phyloP scores from a whole-genome alignment of 2,113 vertebrate species.

The Carettochelys insculpta region DNA sequence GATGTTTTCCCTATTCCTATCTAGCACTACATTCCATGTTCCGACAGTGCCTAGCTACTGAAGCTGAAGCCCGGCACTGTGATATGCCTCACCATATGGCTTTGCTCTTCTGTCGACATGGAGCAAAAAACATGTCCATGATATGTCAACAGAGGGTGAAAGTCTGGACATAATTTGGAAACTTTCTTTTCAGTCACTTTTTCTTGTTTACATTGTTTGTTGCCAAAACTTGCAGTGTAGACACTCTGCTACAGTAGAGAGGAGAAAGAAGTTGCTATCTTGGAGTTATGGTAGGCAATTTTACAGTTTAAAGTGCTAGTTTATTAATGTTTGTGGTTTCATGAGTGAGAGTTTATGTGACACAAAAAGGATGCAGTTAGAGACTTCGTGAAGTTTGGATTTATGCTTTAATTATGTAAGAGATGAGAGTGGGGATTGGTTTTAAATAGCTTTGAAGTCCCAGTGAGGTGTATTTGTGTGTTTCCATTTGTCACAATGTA shows the following conservation, averaged over 20 bases:
- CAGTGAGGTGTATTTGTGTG: constrained; percentile 48
- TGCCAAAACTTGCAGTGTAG: no score
- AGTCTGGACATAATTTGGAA: no score
- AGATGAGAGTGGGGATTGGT: neutral
- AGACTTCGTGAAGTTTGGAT: neutral
- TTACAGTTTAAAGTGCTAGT: neutral
- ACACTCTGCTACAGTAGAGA: neutral
- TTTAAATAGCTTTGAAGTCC: constrained; percentile 25
- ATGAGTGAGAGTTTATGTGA: neutral
- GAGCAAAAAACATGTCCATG: no score
- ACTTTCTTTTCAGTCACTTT: no score
- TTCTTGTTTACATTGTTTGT: no score
- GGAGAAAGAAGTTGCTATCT: neutral
- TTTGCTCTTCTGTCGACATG: no score
- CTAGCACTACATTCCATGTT: no score
- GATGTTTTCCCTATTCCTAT: no score
- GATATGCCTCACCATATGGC: no score
- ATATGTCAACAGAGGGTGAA: no score
- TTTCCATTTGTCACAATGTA: constrained; percentile 22
- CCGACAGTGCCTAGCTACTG: no score
- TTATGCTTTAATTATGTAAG: constrained; percentile 32
- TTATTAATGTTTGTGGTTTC: neutral
- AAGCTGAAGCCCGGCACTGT: no score
- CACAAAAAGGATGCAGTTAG: constrained; percentile 9
- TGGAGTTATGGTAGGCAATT: neutral